phyloP scores from a whole-genome alignment of 2,113 vertebrate genomes.

The Aviceda subcristata region DNA sequence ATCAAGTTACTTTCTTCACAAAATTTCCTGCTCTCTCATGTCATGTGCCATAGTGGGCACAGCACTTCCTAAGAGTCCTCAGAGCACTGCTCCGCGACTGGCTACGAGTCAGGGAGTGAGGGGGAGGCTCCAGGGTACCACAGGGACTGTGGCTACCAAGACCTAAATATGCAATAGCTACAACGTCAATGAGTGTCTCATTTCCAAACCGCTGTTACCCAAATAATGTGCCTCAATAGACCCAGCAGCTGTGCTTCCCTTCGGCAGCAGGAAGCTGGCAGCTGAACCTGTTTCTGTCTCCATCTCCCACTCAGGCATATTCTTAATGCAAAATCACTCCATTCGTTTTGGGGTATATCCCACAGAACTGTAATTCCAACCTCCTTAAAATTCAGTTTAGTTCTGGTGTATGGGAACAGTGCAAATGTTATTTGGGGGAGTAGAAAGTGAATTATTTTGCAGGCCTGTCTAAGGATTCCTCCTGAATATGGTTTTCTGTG shows the following conservation, averaged over 20 bases:
- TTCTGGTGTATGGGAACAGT: not conserved
- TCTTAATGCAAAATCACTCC: not conserved
- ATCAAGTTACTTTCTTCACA: not conserved
- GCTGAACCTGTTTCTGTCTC: not conserved
- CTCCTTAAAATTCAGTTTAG: conserved; percentile 48
- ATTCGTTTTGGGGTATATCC: conserved; percentile 9
- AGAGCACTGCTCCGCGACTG: not conserved
- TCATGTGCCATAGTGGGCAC: not conserved
- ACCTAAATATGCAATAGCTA: not conserved
- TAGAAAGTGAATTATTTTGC: conserved; percentile 11
- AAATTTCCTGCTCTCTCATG: not conserved
- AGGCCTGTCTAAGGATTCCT: not conserved
- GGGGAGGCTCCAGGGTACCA: rapidly evolving
- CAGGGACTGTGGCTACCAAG: rapidly evolving
- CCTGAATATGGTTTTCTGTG: not conserved
- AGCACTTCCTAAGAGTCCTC: not conserved
- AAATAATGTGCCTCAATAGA: not conserved
- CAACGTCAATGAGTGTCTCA: rapidly evolving
- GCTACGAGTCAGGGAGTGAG: not conserved
- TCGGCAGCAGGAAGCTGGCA: conserved; percentile 20
- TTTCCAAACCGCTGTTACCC: not conserved
- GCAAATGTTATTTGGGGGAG: not conserved
- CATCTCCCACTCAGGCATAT: not conserved
- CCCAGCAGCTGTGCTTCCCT: conserved; percentile 8
- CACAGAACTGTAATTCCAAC: conserved; percentile 27